phyloP scores from a whole-genome alignment of 2,113 vertebrate species.

The Phaethon lepturus region DNA sequence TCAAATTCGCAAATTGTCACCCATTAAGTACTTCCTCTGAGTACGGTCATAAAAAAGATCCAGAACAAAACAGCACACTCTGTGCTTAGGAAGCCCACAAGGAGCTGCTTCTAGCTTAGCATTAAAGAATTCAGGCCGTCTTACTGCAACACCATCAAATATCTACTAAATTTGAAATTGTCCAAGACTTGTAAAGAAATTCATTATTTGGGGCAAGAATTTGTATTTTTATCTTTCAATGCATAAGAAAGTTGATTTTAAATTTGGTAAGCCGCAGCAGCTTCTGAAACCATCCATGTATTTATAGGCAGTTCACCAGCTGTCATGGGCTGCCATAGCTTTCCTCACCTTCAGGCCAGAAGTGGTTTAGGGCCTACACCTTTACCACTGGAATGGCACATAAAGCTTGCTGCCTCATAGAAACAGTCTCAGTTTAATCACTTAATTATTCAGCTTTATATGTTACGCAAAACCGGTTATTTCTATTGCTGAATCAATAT shows the following conservation, averaged over 20 bases:
- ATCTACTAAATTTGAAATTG: neutral
- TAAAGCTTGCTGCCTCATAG: neutral
- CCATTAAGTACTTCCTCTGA: neutral
- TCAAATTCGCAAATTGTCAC: neutral
- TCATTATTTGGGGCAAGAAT: neutral
- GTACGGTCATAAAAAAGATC: neutral
- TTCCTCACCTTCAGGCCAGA: neutral
- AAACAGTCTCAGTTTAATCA: neutral
- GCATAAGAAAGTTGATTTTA: neutral
- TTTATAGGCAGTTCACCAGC: neutral
- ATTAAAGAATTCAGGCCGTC: neutral
- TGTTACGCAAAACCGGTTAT: neutral
- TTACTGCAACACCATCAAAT: neutral
- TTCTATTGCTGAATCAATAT: neutral
- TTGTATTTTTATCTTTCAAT: neutral
- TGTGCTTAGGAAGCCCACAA: neutral
- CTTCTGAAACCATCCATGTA: neutral
- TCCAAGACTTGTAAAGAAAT: neutral
- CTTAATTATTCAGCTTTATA: neutral
- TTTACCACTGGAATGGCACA: neutral
- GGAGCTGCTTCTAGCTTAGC: neutral
- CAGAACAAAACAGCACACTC: neutral
- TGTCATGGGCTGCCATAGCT: neutral
- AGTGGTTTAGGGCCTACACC: neutral
- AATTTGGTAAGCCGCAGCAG: neutral